Evolutionary conservation across 1,140 invertebrate species (phyloP).

Genomic region (Proctacanthus coquilletti): DNA sequence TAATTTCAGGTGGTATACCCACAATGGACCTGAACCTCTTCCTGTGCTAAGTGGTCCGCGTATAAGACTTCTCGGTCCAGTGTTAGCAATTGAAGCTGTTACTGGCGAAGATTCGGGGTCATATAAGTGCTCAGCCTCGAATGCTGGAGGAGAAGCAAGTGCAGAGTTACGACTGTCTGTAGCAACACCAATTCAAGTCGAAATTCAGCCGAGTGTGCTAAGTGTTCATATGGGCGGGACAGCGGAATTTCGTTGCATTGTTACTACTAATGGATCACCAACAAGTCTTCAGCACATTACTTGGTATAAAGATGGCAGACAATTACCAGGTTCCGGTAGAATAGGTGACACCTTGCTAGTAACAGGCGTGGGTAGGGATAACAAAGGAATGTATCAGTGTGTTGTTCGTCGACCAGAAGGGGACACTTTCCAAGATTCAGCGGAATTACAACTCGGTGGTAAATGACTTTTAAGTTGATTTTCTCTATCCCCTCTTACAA

Average conservation of each 20-base stretch:
- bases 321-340: slow-evolving; percentile 46
- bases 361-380: slow-evolving; percentile 53
- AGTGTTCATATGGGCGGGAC: slow-evolving; percentile 62
- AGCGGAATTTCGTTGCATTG: slow-evolving; percentile 56
- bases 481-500: too few species aligned
- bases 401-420: slow-evolving; percentile 55
- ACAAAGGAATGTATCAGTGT: slow-evolving; percentile 77
- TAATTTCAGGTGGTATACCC: slow-evolving; percentile 46
- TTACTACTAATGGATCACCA: slow-evolving; percentile 32
- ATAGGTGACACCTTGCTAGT: slow-evolving; percentile 46
- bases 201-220: slow-evolving; percentile 49
- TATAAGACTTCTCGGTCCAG: slow-evolving; percentile 46
- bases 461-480: slow-evolving; percentile 23
- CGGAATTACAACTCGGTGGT: slow-evolving; percentile 69
- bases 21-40: slow-evolving; percentile 44
- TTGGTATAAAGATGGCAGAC: slow-evolving; percentile 64
- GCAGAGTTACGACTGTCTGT: slow-evolving; percentile 50
- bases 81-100: slow-evolving; percentile 55
- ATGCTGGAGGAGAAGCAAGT: slow-evolving; percentile 51
- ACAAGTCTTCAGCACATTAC: slow-evolving; percentile 27
- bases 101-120: slow-evolving; percentile 51
- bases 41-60: slow-evolving; percentile 45
- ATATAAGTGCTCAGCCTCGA: slow-evolving; percentile 51
- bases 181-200: slow-evolving; percentile 49
- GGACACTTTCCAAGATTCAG: slow-evolving; percentile 63